Evolutionary conservation across 2,888 invertebrate species (phyloP).

Genomic region (Drosophila vallismaia): DNA sequence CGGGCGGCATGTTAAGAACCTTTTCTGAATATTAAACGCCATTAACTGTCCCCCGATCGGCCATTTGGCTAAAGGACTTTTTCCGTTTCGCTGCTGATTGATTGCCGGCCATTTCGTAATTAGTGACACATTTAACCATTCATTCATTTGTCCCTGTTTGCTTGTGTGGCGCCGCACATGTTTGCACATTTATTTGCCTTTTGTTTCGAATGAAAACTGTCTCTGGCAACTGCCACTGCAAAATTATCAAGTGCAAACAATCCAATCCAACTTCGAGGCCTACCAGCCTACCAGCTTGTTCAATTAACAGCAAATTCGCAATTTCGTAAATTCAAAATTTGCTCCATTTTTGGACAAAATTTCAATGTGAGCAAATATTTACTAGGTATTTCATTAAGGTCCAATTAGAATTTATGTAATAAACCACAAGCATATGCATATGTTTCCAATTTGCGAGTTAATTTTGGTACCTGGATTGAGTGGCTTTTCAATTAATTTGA

Average conservation of each 20-base stretch:
- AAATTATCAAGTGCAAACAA: slow-evolving; percentile 23
- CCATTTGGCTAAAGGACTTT: slow-evolving; percentile 29
- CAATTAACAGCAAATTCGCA: slow-evolving; percentile 43
- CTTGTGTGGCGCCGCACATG: slow-evolving; percentile 23
- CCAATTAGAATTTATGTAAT: slow-evolving; percentile 29
- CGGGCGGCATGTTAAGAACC: slow-evolving; percentile 23
- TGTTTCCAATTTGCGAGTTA: slow-evolving; percentile 9
- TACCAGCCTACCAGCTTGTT: slow-evolving; percentile 6
- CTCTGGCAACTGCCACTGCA: slow-evolving; percentile 14
- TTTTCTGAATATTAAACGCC: slow-evolving; percentile 40
- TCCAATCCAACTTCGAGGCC: slow-evolving; percentile 1
- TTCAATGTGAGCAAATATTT: slow-evolving; percentile 36
- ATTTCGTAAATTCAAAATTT: slow-evolving; percentile 10
- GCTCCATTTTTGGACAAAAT: slow-evolving; percentile 20
- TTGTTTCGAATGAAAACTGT: background rate
- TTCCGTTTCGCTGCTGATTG: slow-evolving; percentile 24
- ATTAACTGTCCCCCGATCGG: slow-evolving; percentile 34
- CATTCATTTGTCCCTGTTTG: slow-evolving; percentile 24
- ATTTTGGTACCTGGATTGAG: background rate
- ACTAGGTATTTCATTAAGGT: slow-evolving; percentile 28
- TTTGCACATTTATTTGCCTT: slow-evolving; percentile 36
- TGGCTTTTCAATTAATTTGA: slow-evolving; percentile 8
- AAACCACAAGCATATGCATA: slow-evolving; percentile 30
- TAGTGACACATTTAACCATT: slow-evolving; percentile 46
- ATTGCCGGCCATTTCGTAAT: slow-evolving; percentile 44